A percentile compares a stretch with the other conserved stretches of the same genome.
Evolutionary conservation across 2,888 invertebrate genomes (phyloP).

Genomic region (Tinea semifulvella): DNA sequence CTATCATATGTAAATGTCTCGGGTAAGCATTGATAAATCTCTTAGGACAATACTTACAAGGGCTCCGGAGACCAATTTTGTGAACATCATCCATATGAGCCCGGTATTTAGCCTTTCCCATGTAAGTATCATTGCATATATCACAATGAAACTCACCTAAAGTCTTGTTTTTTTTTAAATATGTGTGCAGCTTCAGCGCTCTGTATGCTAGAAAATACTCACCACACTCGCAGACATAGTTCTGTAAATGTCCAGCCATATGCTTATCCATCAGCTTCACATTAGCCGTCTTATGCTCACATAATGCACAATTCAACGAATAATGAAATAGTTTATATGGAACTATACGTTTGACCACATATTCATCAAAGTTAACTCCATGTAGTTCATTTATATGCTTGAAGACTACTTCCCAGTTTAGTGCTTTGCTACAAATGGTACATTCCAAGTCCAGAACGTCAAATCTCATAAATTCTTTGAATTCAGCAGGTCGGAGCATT

Average conservation of each 20-base stretch:
- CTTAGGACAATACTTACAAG: constrained; percentile 35
- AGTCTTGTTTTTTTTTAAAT: neutral
- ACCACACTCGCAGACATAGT: constrained; percentile 44
- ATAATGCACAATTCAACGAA: too few relatives aligned
- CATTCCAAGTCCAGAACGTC: constrained; percentile 12
- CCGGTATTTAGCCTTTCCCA: neutral
- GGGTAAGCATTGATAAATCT: constrained; percentile 26
- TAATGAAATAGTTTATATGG: constrained; percentile 30
- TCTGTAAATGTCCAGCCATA: constrained; percentile 45
- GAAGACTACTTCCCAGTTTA: constrained; percentile 13
- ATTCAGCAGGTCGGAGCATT: neutral
- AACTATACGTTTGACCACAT: constrained; percentile 28
- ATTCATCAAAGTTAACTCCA: constrained; percentile 33
- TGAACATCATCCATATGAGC: neutral
- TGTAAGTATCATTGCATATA: neutral
- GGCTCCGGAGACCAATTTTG: neutral
- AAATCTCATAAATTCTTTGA: neutral
- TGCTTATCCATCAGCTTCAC: constrained; percentile 30
- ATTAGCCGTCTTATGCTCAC: too few relatives aligned
- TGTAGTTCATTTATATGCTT: too few relatives aligned
- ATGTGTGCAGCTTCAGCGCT: constrained; percentile 35
- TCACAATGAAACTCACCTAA: neutral
- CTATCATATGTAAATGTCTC: constrained; percentile 31
- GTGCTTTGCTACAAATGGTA: neutral
- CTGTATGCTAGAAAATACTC: constrained; percentile 31